Evolutionary conservation across 2,113 vertebrate species (phyloP), one percentile per base, ranked within the genome.

Genomic region (Ctenomys sociabilis): DNA sequence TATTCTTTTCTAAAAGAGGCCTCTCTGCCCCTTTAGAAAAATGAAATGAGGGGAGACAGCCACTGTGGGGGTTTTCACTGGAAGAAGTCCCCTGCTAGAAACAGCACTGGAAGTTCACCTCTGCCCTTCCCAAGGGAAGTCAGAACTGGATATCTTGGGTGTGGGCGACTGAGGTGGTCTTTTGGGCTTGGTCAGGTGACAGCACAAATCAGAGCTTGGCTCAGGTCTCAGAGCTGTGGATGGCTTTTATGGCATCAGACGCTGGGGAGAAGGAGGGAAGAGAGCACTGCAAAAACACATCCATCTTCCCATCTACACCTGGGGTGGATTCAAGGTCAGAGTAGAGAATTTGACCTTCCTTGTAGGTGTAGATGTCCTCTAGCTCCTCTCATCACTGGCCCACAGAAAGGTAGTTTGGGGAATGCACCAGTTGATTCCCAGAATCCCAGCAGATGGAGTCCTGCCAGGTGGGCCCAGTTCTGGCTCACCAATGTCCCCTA

Each of bases 1-100:
- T 96, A 92, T 96, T 95, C 37, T 93, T 95, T 97, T 96, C 97
- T 97, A 96, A 97, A 96, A 92, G 97, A 94, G 96, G 96, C 37
- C 81, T 96, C 45, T 37, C 45, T n/a, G 92, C 97, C 93, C 95
- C 77, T 96, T 97, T 93, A 94, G 95, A 96, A 96, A 96, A 97
- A 70, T 16, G 73, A 97, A 95, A 84, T 70, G 93, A 97, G 97
- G 97, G 96, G 97, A 96, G 95, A 97, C 95, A 94, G 94, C 90
- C 93, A 77, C 43, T 28, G 97, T 32, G 88, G 95, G 63, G 93
- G 78, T 64, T 37, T 86, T 52, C 66, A 84, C 1, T 70, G 92
- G 97, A 96, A 96, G 96, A 94, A 96, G 88, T 82, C 82, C 86
- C 94, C 83, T 72, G 90, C 93, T 93, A 96, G 95, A 97, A 94